Evolutionary conservation across 2,888 invertebrate species (phyloP).

Genomic region (Dorcus parallelipipedus): DNA sequence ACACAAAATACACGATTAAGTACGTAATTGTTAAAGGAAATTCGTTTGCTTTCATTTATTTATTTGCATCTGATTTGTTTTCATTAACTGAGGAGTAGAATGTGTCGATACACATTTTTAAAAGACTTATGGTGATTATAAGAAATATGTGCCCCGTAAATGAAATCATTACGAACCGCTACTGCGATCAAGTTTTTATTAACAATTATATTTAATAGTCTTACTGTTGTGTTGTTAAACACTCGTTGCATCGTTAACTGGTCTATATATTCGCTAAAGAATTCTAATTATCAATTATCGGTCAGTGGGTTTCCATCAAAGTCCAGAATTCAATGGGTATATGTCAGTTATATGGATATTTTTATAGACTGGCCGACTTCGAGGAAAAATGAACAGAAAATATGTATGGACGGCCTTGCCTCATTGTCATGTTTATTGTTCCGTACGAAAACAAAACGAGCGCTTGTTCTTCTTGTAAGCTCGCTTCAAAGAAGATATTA

Average conservation of each 20-base stretch:
- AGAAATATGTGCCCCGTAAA: no score
- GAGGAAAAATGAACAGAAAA: constrained; percentile 35
- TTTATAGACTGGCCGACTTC: constrained; percentile 31
- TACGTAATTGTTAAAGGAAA: no score
- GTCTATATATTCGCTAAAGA: constrained; percentile 31
- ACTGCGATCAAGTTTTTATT: constrained; percentile 20
- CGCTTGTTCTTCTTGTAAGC: constrained; percentile 31
- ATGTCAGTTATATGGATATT: constrained; percentile 35
- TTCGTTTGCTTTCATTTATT: no score
- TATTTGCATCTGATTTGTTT: no score
- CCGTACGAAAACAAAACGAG: constrained; percentile 20
- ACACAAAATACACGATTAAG: no score
- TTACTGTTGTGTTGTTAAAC: constrained; percentile 26
- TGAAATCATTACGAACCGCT: background rate
- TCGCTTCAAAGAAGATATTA: constrained; percentile 38
- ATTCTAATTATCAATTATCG: constrained; percentile 38
- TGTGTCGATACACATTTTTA: no score
- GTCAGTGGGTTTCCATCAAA: constrained; percentile 34
- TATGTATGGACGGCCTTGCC: constrained; percentile 38
- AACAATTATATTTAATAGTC: constrained; percentile 35
- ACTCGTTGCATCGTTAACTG: constrained; percentile 28
- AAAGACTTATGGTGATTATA: no score
- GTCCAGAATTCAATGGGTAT: constrained; percentile 34
- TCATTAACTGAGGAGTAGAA: no score
- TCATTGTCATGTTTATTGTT: constrained; percentile 38